Base-by-base conservation (phyloP, 2,113 vertebrate genomes). In the Camelus dromedarius region DNA sequence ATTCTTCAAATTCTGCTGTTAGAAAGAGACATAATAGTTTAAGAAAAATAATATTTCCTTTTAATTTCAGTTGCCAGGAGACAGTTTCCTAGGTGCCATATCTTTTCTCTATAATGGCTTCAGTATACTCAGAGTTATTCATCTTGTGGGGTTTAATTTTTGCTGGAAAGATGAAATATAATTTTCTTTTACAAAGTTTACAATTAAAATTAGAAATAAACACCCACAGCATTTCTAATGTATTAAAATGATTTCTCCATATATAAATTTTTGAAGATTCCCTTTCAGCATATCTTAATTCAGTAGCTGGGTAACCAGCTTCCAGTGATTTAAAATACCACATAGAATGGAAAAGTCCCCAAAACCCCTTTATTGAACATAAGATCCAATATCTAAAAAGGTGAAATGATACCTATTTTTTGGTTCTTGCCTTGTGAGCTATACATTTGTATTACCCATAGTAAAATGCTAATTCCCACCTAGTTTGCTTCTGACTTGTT, bases 31-130 rank as follows among this genome's bases (percentile, higher is more conserved):
- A 26, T 50, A 85, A 54, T 86, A 76, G 56, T 84, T 83, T 62
- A 62, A 67, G 26, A 80, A 82, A 94, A 85, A 10, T 50, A 73
- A 35, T 50, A 30, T 66, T 83, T 87, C 30, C 3, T 96, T 93
- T 93, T 58, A 22, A 87, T 66, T 88, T 93, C 62, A 91, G 52
- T 92, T 96, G 64, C 52, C 50, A 95, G 54, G 95, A 85, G 67
- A 95, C 32, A 48, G 26, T 91, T 95, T 93, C 58, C 72, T 96
- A 54, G 52, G 77, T 84, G 20, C 9, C 50, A 0, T 88, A 6
- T 58, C 18, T 92, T 93, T 91, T 91, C 60, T 93, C 7, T 69
- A 7, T 92, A 72, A 70, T 72, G 30, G 12, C 35, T 93, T 38
- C 22, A 82, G 0, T 66, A n/a, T 85, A 32, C 64, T 80, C 48